Percentiles rank a stretch among this genome's conserved stretches.
Conservation (phyloP, 2,797 vertebrate genomes). For the Malurus leucopterus region DNA sequence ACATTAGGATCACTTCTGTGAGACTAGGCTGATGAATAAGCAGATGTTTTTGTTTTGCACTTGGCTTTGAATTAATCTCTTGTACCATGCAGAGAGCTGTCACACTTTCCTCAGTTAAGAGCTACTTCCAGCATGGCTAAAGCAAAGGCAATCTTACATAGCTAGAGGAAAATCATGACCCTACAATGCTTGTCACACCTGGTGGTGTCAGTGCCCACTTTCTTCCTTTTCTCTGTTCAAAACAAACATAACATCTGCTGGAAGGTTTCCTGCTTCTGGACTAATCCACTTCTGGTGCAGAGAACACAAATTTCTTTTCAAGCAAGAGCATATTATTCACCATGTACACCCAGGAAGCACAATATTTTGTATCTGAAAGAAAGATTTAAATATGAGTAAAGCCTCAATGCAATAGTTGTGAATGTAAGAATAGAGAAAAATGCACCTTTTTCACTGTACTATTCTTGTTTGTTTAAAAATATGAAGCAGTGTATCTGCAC, state of each 20-base stretch:
- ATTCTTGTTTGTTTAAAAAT: neutral
- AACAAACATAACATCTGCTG: neutral
- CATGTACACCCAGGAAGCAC: neutral
- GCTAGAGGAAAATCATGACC: neutral
- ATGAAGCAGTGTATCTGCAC: neutral
- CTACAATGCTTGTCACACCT: neutral
- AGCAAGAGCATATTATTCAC: neutral
- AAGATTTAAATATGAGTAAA: neutral
- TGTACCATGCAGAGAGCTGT: neutral
- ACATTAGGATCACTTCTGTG: neutral
- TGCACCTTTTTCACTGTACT: neutral
- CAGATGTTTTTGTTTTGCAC: constrained; percentile 13
- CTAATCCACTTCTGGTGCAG: neutral
- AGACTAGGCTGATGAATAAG: constrained; percentile 9
- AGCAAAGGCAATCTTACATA: fast-evolving
- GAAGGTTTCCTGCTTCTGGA: neutral
- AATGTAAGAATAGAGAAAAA: neutral
- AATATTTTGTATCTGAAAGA: neutral
- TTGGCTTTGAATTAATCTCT: constrained; percentile 10
- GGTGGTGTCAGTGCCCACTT: neutral
- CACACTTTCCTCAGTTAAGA: neutral
- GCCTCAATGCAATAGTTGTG: neutral
- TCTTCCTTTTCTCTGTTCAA: neutral
- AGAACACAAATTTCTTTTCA: neutral
- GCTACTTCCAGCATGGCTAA: neutral